Conservation (phyloP, 2,113 vertebrate species). For the Entosphenus tridentatus region DNA sequence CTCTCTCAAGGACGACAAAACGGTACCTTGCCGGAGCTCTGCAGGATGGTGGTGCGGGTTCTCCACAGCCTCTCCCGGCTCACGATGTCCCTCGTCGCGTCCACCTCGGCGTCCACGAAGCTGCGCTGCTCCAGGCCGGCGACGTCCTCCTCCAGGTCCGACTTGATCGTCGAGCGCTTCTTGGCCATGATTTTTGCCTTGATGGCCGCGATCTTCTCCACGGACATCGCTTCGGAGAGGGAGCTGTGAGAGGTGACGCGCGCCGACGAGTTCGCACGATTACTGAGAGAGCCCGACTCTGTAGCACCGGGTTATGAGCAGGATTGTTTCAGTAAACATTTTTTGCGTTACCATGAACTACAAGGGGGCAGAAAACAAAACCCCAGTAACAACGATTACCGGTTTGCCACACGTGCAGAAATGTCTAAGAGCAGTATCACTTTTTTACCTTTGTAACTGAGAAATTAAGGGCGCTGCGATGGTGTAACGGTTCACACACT, state of each 20-base stretch:
- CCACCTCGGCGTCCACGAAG: constrained; percentile 90
- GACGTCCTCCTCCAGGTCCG: constrained; percentile 68
- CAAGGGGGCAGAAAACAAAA: not conserved
- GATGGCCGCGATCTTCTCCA: constrained; percentile 98
- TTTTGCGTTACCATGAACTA: not conserved
- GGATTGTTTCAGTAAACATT: not conserved
- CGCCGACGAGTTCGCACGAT: too few species aligned
- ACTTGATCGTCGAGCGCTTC: constrained; percentile 95
- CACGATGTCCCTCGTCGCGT: constrained; percentile 89
- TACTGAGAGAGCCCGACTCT: not conserved
- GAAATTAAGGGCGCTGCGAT: too few species aligned
- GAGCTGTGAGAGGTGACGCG: constrained; percentile 28
- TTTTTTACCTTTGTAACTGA: too few species aligned
- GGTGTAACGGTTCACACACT: too few species aligned
- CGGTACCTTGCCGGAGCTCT: constrained; percentile 84
- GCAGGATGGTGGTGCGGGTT: constrained; percentile 83
- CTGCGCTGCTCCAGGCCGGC: constrained; percentile 82
- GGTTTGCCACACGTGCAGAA: too few species aligned
- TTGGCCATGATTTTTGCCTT: constrained; percentile 99
- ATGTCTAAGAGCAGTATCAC: too few species aligned
- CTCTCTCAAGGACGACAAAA: too few species aligned
- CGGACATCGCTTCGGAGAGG: constrained; percentile 95
- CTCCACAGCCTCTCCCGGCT: constrained; percentile 92
- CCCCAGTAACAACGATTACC: not conserved
- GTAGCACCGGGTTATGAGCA: not conserved